These are phyloP conservation scores for Dryomyza anilis DNA, from an alignment of 2,888 invertebrate species.

Conservation along the genomic window DNA sequence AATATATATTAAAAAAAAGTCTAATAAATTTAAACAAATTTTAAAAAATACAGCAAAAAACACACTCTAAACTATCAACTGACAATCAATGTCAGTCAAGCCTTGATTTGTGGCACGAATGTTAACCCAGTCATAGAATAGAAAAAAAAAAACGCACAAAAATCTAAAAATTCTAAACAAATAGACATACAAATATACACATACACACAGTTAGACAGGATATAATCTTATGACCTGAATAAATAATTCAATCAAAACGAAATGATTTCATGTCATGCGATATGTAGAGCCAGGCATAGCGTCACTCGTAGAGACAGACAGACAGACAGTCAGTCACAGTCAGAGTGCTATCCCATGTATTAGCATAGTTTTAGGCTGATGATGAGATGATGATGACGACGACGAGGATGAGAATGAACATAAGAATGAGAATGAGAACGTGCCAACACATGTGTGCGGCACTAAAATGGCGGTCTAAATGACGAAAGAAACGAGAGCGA, in stretches of 20 bases:
- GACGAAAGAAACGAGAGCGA: neutral
- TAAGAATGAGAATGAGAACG: too few species aligned
- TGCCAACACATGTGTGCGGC: neutral
- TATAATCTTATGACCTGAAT: conserved; percentile 30
- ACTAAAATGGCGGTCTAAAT: neutral
- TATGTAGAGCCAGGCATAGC: neutral
- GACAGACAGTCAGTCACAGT: neutral
- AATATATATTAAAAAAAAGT: too few species aligned
- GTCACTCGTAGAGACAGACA: neutral
- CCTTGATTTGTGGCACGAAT: neutral
- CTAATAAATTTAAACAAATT: too few species aligned
- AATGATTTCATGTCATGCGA: neutral
- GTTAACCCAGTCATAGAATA: conserved; percentile 12
- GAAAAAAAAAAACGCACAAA: too few species aligned
- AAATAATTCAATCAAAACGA: conserved; percentile 31
- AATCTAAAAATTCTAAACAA: too few species aligned
- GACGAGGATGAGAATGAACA: too few species aligned
- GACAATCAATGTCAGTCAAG: conserved; percentile 1
- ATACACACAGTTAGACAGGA: neutral
- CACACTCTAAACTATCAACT: too few species aligned
- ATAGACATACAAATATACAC: neutral
- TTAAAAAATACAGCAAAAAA: too few species aligned
- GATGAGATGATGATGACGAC: neutral
- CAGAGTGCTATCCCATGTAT: neutral
- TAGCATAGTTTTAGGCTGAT: neutral